phyloP scores from a whole-genome alignment of 2,113 vertebrate species.

The Caloenas nicobarica region DNA sequence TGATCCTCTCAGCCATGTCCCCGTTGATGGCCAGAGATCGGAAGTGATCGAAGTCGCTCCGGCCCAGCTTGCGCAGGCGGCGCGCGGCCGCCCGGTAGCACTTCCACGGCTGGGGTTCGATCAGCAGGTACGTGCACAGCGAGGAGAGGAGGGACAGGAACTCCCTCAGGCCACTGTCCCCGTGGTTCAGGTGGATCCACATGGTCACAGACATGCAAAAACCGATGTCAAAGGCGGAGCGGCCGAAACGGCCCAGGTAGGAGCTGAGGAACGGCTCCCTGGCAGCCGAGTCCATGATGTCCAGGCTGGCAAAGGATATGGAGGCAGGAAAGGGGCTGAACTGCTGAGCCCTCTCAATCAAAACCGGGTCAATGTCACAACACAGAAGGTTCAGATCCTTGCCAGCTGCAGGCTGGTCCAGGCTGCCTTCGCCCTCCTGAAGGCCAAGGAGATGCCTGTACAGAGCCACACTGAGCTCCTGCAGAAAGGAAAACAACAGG shows the following conservation, averaged over 20 bases:
- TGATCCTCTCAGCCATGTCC: slow-evolving; percentile 77
- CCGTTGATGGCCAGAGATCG: slow-evolving; percentile 82
- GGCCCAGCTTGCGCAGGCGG: slow-evolving; percentile 86
- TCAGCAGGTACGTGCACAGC: slow-evolving; percentile 79
- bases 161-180: slow-evolving; percentile 80
- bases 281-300: slow-evolving; percentile 78
- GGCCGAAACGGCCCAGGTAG: slow-evolving; percentile 76
- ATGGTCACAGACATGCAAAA: slow-evolving; percentile 93
- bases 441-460: slow-evolving; percentile 82
- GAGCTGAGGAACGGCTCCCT: slow-evolving; percentile 66
- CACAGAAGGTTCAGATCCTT: slow-evolving; percentile 82
- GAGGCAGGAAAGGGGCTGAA: slow-evolving; percentile 80
- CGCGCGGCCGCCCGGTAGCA: slow-evolving; percentile 91
- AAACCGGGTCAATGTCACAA: slow-evolving; percentile 85
- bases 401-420: neutral
- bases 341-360: slow-evolving; percentile 81
- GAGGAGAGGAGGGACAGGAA: slow-evolving; percentile 83
- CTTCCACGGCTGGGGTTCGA: slow-evolving; percentile 94
- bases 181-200: slow-evolving; percentile 96
- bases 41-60: slow-evolving; percentile 88
- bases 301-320: slow-evolving; percentile 83
- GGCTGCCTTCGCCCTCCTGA: neutral
- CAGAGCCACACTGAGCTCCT: slow-evolving; percentile 90
- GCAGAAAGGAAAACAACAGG: slow-evolving; percentile 21
- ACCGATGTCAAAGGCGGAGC: slow-evolving; percentile 81